Percentiles rank a stretch among this genome's conserved stretches.
Evolutionary conservation across 2,797 vertebrate species (phyloP).

Genomic region (Gymnocypris eckloni): DNA sequence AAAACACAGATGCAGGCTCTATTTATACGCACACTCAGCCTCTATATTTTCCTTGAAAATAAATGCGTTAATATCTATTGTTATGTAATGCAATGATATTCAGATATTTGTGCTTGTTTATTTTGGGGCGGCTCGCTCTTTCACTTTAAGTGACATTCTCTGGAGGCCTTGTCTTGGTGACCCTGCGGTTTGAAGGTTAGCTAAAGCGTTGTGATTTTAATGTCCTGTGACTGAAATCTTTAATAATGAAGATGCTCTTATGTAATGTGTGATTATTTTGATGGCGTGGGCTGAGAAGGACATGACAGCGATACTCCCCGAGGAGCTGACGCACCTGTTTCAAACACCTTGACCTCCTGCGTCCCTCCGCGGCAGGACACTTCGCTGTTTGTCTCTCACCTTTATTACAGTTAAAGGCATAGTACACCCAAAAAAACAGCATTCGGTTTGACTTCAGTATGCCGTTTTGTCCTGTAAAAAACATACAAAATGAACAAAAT

Average conservation of each 20-base stretch:
- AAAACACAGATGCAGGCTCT: neutral
- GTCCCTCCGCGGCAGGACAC: neutral
- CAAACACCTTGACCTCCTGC: conserved; percentile 33
- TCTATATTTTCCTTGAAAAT: neutral
- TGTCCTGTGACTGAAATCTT: conserved; percentile 24
- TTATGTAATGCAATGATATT: neutral
- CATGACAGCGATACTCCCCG: neutral
- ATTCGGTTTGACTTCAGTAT: too few relatives aligned
- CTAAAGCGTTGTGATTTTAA: conserved; percentile 2
- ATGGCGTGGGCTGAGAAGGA: conserved; percentile 6
- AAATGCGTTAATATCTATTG: neutral
- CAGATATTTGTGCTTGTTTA: neutral
- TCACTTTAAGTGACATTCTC: conserved; percentile 6
- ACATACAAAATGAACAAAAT: neutral
- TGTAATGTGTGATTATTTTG: conserved; percentile 29
- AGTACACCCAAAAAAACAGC: neutral
- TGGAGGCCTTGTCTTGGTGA: neutral
- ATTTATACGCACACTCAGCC: neutral
- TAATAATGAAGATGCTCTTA: conserved; percentile 15
- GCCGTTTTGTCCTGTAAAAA: neutral
- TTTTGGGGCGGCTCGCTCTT: neutral
- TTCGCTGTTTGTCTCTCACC: neutral
- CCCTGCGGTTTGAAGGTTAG: neutral
- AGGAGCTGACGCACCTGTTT: conserved; percentile 37
- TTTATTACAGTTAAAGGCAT: neutral